Evolutionary conservation across 2,113 vertebrate genomes (phyloP).

Genomic region (Strix aluco): DNA sequence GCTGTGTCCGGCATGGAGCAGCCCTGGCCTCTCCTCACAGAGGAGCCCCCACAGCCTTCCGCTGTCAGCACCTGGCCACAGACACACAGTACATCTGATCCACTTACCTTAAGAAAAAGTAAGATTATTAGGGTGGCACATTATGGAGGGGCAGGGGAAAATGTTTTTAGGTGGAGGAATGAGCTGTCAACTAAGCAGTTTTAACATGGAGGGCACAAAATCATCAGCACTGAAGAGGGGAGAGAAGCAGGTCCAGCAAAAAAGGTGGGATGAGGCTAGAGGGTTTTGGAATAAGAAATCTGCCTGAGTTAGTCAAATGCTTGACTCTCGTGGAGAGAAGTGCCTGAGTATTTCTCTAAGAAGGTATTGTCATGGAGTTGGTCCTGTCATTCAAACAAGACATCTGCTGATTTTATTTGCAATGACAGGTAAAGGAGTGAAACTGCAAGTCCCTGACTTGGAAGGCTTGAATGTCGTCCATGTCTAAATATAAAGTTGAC

Average conservation of each 20-base stretch:
- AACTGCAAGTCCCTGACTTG: neutral
- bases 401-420: neutral
- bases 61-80: neutral
- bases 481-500: neutral
- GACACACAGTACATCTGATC: neutral
- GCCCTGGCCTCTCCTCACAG: neutral
- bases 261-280: neutral
- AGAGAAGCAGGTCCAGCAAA: neutral
- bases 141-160: neutral
- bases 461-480: neutral
- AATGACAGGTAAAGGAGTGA: neutral
- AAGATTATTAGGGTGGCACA: neutral
- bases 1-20: accelerated
- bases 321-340: neutral
- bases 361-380: neutral
- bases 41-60: neutral
- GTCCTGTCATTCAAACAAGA: accelerated
- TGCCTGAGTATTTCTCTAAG: neutral
- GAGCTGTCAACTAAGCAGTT: neutral
- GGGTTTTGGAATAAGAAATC: neutral
- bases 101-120: neutral
- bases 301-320: neutral
- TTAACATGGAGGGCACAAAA: neutral
- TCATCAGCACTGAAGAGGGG: neutral
- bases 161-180: neutral